Conservation (phyloP, 37 sponge, comb jelly and placozoan species). For the Theonella swinhoei region DNA sequence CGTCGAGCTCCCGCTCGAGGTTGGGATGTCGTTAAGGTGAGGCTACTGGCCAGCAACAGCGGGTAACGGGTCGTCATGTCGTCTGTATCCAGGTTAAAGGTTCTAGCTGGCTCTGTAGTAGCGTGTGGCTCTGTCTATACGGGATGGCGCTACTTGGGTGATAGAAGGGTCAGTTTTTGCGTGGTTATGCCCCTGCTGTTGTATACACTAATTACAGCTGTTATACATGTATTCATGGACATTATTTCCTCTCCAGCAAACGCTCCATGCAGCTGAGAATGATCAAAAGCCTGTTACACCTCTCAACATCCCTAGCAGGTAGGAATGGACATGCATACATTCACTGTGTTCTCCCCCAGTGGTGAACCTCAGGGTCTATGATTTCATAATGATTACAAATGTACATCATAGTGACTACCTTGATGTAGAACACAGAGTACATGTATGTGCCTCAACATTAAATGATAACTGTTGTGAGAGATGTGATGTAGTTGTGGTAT, state of each 20-base stretch:
- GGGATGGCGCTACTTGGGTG: constrained; percentile 15
- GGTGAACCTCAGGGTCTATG: too few species aligned
- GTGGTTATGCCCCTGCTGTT: not conserved
- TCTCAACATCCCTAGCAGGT: not conserved
- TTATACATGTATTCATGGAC: constrained; percentile 1
- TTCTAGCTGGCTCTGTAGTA: constrained; percentile 29
- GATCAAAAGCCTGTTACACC: not conserved
- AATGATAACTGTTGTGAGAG: too few species aligned
- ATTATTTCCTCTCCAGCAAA: not conserved
- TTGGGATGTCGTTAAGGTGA: too few species aligned
- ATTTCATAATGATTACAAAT: too few species aligned
- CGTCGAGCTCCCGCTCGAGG: too few species aligned
- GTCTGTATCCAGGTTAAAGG: constrained; percentile 29
- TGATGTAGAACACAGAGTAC: too few species aligned
- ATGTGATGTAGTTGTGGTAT: too few species aligned
- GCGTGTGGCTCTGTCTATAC: constrained; percentile 30
- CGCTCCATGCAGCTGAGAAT: not conserved
- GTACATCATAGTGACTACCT: too few species aligned
- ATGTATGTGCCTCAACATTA: too few species aligned
- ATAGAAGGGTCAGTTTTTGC: not conserved
- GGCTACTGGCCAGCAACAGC: too few species aligned
- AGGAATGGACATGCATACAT: not conserved
- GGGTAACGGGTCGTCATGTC: constrained; percentile 13
- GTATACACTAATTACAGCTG: not conserved
- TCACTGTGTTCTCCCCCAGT: not conserved